These are phyloP conservation scores for Excalfactoria chinensis DNA, from an alignment of 2,113 vertebrate species.

Conservation along the genomic window DNA sequence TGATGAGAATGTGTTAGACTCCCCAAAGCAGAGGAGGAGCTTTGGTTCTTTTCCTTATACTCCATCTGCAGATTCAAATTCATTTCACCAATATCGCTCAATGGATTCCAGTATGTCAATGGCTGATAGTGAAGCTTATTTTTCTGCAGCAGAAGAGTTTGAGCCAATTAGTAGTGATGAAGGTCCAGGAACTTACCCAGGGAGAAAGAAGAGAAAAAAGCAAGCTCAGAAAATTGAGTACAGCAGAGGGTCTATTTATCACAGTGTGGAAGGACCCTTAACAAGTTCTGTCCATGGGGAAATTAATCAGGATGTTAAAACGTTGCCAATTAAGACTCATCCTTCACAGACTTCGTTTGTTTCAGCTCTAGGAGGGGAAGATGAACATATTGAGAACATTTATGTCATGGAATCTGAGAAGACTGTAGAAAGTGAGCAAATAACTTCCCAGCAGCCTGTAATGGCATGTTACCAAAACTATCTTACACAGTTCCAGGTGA, in stretches of 20 bases:
- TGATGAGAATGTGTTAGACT: slow-evolving; percentile 94
- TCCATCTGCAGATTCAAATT: slow-evolving; percentile 93
- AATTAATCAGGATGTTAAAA: slow-evolving; percentile 83
- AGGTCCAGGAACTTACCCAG: slow-evolving; percentile 96
- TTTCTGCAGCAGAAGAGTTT: slow-evolving; percentile 95
- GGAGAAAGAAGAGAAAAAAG: slow-evolving; percentile 91
- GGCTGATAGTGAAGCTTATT: slow-evolving; percentile 98
- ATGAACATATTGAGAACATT: slow-evolving; percentile 81
- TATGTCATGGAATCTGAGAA: slow-evolving; percentile 88
- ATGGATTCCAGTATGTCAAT: slow-evolving; percentile 97
- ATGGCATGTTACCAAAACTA: slow-evolving; percentile 96
- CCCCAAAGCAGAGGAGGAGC: slow-evolving; percentile 93
- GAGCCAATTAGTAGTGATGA: slow-evolving; percentile 97
- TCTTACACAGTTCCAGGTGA: slow-evolving; percentile 93
- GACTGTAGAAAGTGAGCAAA: slow-evolving; percentile 82
- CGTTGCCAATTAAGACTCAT: slow-evolving; percentile 87
- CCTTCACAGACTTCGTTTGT: slow-evolving; percentile 96
- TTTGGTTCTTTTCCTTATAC: slow-evolving; percentile 97
- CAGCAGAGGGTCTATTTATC: slow-evolving; percentile 93
- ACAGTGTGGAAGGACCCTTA: slow-evolving; percentile 95
- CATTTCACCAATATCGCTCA: slow-evolving; percentile 96
- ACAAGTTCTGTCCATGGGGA: slow-evolving; percentile 85
- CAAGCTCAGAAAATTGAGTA: slow-evolving; percentile 89
- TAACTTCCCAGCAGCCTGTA: slow-evolving; percentile 89
- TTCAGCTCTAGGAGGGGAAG: slow-evolving; percentile 93